These are phyloP conservation scores for Rhagoletis zephyria DNA, from an alignment of 1,140 invertebrate genomes.

Conservation along the genomic window DNA sequence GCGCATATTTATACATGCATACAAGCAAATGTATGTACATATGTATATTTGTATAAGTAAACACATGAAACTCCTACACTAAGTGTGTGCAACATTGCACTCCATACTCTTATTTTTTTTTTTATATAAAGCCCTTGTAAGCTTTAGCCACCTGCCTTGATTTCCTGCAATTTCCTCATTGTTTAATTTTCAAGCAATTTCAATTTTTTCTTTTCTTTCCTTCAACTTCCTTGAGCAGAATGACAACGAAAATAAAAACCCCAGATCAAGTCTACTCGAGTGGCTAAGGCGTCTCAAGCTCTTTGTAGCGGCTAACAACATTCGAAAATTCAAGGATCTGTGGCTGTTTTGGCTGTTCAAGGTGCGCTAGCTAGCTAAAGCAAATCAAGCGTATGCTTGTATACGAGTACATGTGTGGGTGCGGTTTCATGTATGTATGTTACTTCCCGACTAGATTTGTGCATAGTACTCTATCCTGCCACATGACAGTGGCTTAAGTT, in stretches of 20 bases:
- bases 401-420: neutral
- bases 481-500: conserved; percentile 4
- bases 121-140: too few relatives aligned
- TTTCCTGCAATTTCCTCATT: conserved; percentile 51
- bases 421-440: neutral
- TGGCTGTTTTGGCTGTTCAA: neutral
- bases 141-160: neutral
- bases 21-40: neutral
- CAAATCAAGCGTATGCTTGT: neutral
- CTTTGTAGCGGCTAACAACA: neutral
- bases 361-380: neutral
- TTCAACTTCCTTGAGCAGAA: neutral
- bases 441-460: neutral
- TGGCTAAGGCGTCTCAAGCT: neutral
- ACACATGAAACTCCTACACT: neutral
- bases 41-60: neutral
- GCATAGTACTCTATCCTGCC: neutral
- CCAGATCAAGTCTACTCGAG: neutral
- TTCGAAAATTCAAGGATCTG: conserved; percentile 21
- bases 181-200: conserved; percentile 50
- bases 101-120: too few relatives aligned
- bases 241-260: neutral
- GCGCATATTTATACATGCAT: too few relatives aligned
- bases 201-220: conserved; percentile 11
- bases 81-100: neutral